These are phyloP conservation scores for Hanleya hanleyi DNA, from an alignment of 2,888 invertebrate genomes.

Conservation along the genomic window DNA sequence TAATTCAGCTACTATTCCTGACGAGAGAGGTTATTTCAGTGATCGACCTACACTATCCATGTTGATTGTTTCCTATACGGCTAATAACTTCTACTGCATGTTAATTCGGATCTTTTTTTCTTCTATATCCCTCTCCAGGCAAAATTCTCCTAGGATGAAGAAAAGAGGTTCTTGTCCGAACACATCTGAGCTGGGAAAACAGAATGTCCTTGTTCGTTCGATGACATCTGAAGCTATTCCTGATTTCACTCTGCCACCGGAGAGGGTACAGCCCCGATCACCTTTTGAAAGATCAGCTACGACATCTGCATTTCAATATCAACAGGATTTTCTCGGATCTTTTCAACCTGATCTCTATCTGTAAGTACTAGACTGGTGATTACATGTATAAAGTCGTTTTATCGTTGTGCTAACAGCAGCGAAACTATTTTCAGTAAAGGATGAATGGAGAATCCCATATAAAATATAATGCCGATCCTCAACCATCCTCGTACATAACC, in stretches of 20 bases:
- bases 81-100: too few species aligned
- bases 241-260: slow-evolving; percentile 50
- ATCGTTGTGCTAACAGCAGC: too few species aligned
- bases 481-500: too few species aligned
- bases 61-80: too few species aligned
- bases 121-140: slow-evolving; percentile 30
- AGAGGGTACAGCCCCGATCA: slow-evolving; percentile 49
- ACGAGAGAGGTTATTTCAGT: too few species aligned
- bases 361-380: slow-evolving; percentile 37
- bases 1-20: too few species aligned
- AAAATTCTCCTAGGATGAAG: slow-evolving; percentile 37
- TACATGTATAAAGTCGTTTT: too few species aligned
- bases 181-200: not conserved
- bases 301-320: slow-evolving; percentile 28
- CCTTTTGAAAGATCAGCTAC: slow-evolving; percentile 20
- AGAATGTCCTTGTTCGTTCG: slow-evolving; percentile 41
- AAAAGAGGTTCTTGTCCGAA: slow-evolving; percentile 50
- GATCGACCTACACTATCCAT: too few species aligned
- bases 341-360: slow-evolving; percentile 50
- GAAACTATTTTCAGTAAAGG: too few species aligned
- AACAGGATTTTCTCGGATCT: slow-evolving; percentile 36
- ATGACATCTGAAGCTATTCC: slow-evolving; percentile 48
- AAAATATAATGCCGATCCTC: too few species aligned
- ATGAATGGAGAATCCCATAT: too few species aligned
- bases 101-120: too few species aligned